Conservation (phyloP, 2,113 vertebrate genomes). For the Elaphurus davidianus region DNA sequence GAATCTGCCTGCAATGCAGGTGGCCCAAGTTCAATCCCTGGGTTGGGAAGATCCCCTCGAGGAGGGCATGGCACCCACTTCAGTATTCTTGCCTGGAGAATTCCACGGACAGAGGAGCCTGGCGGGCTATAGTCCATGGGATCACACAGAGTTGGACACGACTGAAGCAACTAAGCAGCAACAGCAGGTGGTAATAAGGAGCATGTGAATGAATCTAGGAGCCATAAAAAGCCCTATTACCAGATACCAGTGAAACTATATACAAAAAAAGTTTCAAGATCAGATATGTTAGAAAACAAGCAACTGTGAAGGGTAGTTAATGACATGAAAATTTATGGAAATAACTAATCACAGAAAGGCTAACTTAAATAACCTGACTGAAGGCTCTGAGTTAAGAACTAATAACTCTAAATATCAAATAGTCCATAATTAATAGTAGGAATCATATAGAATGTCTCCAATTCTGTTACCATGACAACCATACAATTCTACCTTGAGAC, state of each 20-base stretch:
- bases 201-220: not conserved
- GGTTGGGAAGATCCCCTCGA: not conserved
- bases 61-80: not conserved
- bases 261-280: not conserved
- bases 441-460: not conserved
- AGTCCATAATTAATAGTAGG: not conserved
- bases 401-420: constrained; percentile 12
- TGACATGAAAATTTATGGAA: not conserved
- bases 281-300: not conserved
- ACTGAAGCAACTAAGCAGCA: not conserved
- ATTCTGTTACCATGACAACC: not conserved
- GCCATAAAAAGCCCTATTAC: not conserved
- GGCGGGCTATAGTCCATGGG: not conserved
- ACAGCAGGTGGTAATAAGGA: not conserved
- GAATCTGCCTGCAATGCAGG: not conserved
- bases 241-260: not conserved
- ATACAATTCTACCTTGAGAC: not conserved
- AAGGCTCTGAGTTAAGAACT: constrained; percentile 7
- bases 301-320: not conserved
- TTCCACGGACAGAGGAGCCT: not conserved
- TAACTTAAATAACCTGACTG: constrained; percentile 23
- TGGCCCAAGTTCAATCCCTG: not conserved
- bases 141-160: not conserved
- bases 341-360: not conserved
- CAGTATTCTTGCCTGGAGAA: not conserved